These are phyloP conservation scores for Tanypteryx hageni DNA, from an alignment of 2,888 invertebrate genomes.

Conservation along the genomic window DNA sequence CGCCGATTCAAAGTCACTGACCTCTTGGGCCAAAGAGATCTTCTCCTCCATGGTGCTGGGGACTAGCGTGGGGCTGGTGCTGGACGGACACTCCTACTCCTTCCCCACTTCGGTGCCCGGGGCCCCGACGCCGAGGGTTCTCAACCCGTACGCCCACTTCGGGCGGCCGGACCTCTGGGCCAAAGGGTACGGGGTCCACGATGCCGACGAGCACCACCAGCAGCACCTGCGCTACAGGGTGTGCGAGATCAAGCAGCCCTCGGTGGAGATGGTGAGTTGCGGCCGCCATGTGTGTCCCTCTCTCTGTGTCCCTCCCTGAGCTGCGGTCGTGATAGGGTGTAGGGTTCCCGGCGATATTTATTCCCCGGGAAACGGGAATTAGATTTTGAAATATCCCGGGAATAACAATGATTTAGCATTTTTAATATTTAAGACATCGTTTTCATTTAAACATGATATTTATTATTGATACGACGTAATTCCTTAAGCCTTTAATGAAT, in stretches of 20 bases:
- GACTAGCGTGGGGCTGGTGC: slow-evolving; percentile 70
- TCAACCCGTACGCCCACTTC: slow-evolving; percentile 71
- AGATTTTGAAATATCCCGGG: too few species aligned
- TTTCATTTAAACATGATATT: too few species aligned
- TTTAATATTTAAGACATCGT: too few species aligned
- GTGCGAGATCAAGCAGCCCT: slow-evolving; percentile 71
- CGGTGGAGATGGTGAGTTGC: slow-evolving; percentile 71
- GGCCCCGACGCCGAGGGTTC: slow-evolving; percentile 67
- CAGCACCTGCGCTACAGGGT: slow-evolving; percentile 70
- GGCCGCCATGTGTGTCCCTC: not conserved
- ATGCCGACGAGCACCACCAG: slow-evolving; percentile 62
- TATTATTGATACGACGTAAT: too few species aligned
- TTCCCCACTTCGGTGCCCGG: slow-evolving; percentile 47
- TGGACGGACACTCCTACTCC: slow-evolving; percentile 53
- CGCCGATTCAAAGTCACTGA: not conserved
- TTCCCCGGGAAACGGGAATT: too few species aligned
- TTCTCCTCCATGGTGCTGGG: slow-evolving; percentile 58
- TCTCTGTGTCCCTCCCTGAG: too few species aligned
- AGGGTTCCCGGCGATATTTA: too few species aligned
- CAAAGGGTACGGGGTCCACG: slow-evolving; percentile 67
- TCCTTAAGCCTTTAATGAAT: too few species aligned
- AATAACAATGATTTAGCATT: too few species aligned
- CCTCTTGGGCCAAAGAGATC: slow-evolving; percentile 32
- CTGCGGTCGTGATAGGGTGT: not conserved
- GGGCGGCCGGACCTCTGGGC: slow-evolving; percentile 70